These are phyloP conservation scores for Hypena proboscidalis DNA, from an alignment of 2,888 invertebrate genomes.

Conservation along the genomic window DNA sequence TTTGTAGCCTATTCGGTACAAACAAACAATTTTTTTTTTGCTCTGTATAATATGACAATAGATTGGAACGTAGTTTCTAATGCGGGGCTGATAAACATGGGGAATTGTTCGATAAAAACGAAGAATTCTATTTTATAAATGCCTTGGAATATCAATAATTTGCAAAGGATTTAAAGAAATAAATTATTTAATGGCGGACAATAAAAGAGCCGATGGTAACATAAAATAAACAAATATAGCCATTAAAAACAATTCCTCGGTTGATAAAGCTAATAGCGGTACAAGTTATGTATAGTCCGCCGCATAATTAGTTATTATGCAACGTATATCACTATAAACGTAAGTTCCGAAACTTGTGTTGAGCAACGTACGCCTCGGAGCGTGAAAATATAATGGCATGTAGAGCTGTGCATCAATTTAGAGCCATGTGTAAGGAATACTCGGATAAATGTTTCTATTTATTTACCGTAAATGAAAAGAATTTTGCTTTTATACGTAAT, in stretches of 20 bases:
- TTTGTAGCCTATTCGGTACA: too few species aligned
- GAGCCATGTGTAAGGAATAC: slow-evolving; percentile 19
- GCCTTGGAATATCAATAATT: too few species aligned
- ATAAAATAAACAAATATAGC: slow-evolving; percentile 31
- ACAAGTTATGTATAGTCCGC: slow-evolving; percentile 30
- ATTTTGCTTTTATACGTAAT: too few species aligned
- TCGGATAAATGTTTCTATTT: slow-evolving; percentile 55
- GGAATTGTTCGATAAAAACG: too few species aligned
- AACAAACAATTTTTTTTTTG: too few species aligned
- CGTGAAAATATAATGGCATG: slow-evolving; percentile 68
- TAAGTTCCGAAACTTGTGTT: slow-evolving; percentile 45
- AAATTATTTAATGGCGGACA: background rate
- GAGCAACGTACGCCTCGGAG: slow-evolving; percentile 54
- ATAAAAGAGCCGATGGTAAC: slow-evolving; percentile 5
- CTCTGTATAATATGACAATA: too few species aligned
- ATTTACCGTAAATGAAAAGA: too few species aligned
- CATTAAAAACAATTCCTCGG: slow-evolving; percentile 36
- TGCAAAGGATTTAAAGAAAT: too few species aligned
- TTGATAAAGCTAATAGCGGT: slow-evolving; percentile 29
- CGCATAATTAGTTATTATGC: slow-evolving; percentile 34
- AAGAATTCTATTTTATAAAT: too few species aligned
- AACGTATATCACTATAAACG: slow-evolving; percentile 35
- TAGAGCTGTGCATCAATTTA: slow-evolving; percentile 32
- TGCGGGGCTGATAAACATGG: too few species aligned
- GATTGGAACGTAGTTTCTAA: too few species aligned